Conservation (phyloP, 1,140 invertebrate genomes). For the Atopsyche davidsoni region DNA sequence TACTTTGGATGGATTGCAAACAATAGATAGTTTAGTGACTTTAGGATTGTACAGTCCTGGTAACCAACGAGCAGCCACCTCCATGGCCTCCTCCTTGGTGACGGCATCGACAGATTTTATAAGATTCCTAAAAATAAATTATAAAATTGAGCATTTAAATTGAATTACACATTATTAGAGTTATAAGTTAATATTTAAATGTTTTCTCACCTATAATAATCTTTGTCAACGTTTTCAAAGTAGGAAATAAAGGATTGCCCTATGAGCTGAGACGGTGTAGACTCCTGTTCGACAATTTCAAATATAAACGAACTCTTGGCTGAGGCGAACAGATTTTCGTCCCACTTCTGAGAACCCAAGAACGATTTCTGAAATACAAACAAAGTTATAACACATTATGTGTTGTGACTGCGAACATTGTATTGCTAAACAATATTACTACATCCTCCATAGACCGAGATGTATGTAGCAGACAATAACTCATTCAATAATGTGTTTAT, state of each 20-base stretch:
- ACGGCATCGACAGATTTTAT: constrained; percentile 63
- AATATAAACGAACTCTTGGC: constrained; percentile 80
- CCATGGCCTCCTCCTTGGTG: constrained; percentile 55
- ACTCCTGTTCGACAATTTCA: constrained; percentile 74
- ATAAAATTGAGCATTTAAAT: neutral
- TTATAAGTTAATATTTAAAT: neutral
- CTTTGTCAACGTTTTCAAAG: constrained; percentile 59
- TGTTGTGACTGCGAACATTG: too few relatives aligned
- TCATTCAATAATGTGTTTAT: too few relatives aligned
- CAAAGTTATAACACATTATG: too few relatives aligned
- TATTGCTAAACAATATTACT: too few relatives aligned
- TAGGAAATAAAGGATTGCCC: constrained; percentile 65
- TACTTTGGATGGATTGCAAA: constrained; percentile 72
- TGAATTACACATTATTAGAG: constrained; percentile 7
- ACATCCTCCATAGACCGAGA: too few relatives aligned
- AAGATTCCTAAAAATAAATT: constrained; percentile 49
- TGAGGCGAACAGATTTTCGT: constrained; percentile 68
- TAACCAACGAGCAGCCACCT: constrained; percentile 65
- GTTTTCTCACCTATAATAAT: constrained; percentile 60
- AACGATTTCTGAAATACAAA: constrained; percentile 60
- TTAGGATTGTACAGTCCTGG: constrained; percentile 57
- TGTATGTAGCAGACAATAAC: too few relatives aligned
- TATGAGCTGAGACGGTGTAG: constrained; percentile 67
- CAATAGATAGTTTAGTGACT: constrained; percentile 56
- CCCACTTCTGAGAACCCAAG: constrained; percentile 59